A percentile compares a stretch with the other conserved stretches of the same genome.
phyloP scores from a whole-genome alignment of 2,888 invertebrate genomes.

The Bombylius discolor region DNA sequence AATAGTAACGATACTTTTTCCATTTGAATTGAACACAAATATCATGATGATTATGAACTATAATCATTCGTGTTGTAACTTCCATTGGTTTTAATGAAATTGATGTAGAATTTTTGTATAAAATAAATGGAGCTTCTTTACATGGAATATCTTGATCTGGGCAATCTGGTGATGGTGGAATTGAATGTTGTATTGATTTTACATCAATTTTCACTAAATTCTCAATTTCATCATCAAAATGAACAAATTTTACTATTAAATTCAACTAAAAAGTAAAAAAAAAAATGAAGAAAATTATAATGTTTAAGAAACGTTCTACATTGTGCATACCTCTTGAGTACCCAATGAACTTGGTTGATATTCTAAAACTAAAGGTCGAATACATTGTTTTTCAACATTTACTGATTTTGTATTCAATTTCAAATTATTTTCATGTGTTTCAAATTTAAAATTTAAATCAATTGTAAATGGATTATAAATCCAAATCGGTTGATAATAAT shows the following conservation, averaged over 20 bases:
- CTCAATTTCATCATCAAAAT: too few relatives aligned
- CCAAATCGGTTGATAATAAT: constrained; percentile 9
- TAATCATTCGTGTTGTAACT: constrained; percentile 5
- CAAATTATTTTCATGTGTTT: background rate
- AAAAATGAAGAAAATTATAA: too few relatives aligned
- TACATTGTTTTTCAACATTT: background rate
- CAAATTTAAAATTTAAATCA: constrained; percentile 7
- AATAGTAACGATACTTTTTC: too few relatives aligned
- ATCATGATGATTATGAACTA: constrained; percentile 3
- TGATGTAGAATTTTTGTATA: constrained; percentile 6
- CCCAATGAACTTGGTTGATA: background rate
- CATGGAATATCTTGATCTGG: constrained; percentile 5
- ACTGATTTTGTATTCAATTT: background rate
- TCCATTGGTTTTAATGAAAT: constrained; percentile 1
- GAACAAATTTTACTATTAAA: too few relatives aligned
- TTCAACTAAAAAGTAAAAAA: too few relatives aligned
- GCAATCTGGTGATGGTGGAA: background rate
- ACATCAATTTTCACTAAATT: background rate
- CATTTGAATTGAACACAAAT: constrained; percentile 4
- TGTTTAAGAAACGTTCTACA: too few relatives aligned
- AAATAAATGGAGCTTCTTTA: constrained; percentile 1
- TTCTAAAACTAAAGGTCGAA: background rate
- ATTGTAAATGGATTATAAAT: constrained; percentile 9
- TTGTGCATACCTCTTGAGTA: background rate
- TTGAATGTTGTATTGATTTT: background rate